These are phyloP conservation scores for Andrena praecox DNA, from an alignment of 2,888 invertebrate genomes.

Conservation along the genomic window DNA sequence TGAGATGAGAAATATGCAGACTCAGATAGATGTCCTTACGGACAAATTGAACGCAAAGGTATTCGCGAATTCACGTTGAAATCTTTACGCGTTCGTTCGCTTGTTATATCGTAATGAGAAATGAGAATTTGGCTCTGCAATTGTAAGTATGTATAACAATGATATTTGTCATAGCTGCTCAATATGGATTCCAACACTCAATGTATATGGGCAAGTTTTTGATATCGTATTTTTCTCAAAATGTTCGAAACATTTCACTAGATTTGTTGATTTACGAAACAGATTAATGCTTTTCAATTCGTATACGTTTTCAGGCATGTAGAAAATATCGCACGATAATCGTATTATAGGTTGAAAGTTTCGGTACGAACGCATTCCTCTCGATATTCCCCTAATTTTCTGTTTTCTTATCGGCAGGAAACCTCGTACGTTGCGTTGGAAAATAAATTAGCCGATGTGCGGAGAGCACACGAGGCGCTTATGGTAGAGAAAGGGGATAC, in stretches of 20 bases:
- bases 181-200: conserved; percentile 71
- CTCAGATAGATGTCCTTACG: conserved; percentile 84
- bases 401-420: conserved; percentile 71
- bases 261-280: not conserved
- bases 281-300: not conserved
- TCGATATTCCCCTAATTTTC: not conserved
- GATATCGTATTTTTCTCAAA: conserved; percentile 32
- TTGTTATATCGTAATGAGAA: not conserved
- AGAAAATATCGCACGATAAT: conserved; percentile 5
- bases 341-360: not conserved
- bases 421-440: conserved; percentile 76
- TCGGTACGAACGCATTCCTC: not conserved
- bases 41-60: conserved; percentile 83
- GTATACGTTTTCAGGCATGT: not conserved
- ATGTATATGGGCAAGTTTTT: conserved; percentile 74
- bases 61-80: conserved; percentile 29
- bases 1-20: conserved; percentile 85
- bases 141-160: conserved; percentile 37
- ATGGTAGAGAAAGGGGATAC: conserved; percentile 88
- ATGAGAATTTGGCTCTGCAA: conserved; percentile 5
- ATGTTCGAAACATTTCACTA: not conserved
- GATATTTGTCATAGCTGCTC: conserved; percentile 71
- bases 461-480: conserved; percentile 87
- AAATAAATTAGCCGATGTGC: conserved; percentile 85
- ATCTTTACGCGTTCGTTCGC: not conserved